Conservation (phyloP, 2,797 vertebrate genomes). For the Forpus xanthops region DNA sequence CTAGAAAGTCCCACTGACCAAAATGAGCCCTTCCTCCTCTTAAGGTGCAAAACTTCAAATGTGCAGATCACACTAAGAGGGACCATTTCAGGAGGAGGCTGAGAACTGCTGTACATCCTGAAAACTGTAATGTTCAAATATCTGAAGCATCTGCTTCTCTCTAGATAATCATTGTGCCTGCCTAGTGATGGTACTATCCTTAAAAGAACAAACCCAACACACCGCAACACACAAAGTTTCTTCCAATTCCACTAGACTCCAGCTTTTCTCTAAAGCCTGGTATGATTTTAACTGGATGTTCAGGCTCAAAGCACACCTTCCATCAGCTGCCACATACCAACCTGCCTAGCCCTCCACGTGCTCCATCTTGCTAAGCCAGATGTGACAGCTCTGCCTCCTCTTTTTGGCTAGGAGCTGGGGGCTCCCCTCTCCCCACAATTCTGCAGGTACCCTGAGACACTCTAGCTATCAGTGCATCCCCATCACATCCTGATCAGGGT, state of each 20-base stretch:
- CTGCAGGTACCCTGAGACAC: neutral
- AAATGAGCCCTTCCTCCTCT: neutral
- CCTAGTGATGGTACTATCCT: neutral
- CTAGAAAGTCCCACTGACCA: neutral
- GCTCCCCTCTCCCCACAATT: neutral
- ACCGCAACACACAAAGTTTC: neutral
- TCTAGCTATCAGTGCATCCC: neutral
- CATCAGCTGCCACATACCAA: neutral
- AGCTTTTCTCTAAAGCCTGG: neutral
- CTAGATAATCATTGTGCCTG: neutral
- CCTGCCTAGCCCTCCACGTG: neutral
- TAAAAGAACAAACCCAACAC: rapidly evolving
- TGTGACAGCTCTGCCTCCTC: neutral
- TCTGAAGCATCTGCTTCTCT: neutral
- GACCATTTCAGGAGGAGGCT: neutral
- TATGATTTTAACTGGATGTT: neutral
- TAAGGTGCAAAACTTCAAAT: neutral
- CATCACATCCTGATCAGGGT: neutral
- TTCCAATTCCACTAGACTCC: neutral
- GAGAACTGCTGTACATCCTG: neutral
- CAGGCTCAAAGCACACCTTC: rapidly evolving
- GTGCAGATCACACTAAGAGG: neutral
- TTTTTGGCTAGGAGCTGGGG: neutral
- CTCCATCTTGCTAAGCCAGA: neutral
- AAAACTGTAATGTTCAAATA: neutral